Percentiles rank a stretch among this genome's conserved stretches.
Conservation (phyloP, 2,113 vertebrate species). For the Brachyhypopomus gauderio region DNA sequence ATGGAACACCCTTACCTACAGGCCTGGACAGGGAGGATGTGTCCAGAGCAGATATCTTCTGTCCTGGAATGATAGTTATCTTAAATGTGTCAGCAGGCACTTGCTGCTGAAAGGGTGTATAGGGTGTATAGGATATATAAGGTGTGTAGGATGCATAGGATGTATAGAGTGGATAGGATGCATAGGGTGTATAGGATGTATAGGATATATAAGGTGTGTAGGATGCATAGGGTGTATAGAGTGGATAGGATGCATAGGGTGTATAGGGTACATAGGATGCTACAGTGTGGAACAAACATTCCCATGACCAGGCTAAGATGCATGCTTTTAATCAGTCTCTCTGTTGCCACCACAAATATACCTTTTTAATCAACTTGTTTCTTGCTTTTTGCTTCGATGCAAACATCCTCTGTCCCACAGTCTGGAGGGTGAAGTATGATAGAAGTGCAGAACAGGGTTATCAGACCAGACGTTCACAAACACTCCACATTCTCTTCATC, state of each 20-base stretch:
- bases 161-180: slow-evolving; percentile 61
- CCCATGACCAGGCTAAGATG: slow-evolving; percentile 60
- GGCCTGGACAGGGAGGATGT: background rate
- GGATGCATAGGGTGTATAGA: slow-evolving; percentile 67
- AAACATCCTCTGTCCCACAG: background rate
- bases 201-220: slow-evolving; percentile 66
- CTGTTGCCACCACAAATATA: slow-evolving; percentile 39
- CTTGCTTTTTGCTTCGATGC: slow-evolving; percentile 37
- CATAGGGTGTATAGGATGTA: background rate
- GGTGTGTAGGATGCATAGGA: no score
- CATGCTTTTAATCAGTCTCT: background rate
- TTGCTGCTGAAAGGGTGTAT: slow-evolving; percentile 68
- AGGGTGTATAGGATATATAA: slow-evolving; percentile 64
- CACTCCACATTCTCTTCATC: slow-evolving; percentile 27
- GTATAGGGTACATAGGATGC: slow-evolving; percentile 62
- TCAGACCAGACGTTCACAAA: slow-evolving; percentile 40
- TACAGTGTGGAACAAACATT: slow-evolving; percentile 46
- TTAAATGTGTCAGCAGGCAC: slow-evolving; percentile 61
- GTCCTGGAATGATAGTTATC: slow-evolving; percentile 45
- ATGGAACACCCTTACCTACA: background rate
- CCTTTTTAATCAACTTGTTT: slow-evolving; percentile 23
- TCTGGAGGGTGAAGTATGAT: slow-evolving; percentile 9
- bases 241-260: no score
- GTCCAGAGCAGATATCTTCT: slow-evolving; percentile 5
- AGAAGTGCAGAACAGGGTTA: background rate